Conservation (phyloP, 2,888 invertebrate genomes). For the Nymphalis c-album region DNA sequence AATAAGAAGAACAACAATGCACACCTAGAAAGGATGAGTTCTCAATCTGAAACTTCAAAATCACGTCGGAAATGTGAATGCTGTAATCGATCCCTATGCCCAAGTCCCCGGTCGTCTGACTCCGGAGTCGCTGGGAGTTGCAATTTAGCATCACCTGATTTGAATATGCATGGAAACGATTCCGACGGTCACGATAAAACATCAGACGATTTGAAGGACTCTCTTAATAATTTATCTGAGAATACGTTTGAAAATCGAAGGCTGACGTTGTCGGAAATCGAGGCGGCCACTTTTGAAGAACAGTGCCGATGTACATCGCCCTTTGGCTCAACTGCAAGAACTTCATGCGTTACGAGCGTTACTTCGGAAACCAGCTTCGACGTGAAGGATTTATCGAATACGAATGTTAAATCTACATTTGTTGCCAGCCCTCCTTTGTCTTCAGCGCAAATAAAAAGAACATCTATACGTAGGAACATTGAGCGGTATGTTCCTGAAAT, state of each 20-base stretch:
- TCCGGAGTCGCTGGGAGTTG: slow-evolving; percentile 93
- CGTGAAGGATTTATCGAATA: slow-evolving; percentile 77
- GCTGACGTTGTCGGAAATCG: slow-evolving; percentile 80
- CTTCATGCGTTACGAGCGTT: slow-evolving; percentile 82
- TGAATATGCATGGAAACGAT: slow-evolving; percentile 73
- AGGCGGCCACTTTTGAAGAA: slow-evolving; percentile 83
- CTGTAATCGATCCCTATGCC: slow-evolving; percentile 83
- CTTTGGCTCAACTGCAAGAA: slow-evolving; percentile 86
- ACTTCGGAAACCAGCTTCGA: slow-evolving; percentile 81
- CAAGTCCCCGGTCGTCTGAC: slow-evolving; percentile 88
- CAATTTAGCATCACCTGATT: slow-evolving; percentile 86
- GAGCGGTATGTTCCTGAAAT: slow-evolving; percentile 71
- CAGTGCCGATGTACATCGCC: slow-evolving; percentile 88
- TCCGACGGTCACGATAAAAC: slow-evolving; percentile 66
- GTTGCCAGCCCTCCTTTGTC: slow-evolving; percentile 70
- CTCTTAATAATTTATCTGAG: slow-evolving; percentile 58
- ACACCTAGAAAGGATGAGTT: slow-evolving; percentile 69
- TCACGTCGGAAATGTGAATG: slow-evolving; percentile 77
- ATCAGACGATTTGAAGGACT: slow-evolving; percentile 53
- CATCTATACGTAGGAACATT: slow-evolving; percentile 72
- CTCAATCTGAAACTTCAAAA: slow-evolving; percentile 69
- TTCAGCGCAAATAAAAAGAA: slow-evolving; percentile 75
- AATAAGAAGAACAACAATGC: slow-evolving; percentile 56
- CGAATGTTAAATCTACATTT: slow-evolving; percentile 77
- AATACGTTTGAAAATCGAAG: slow-evolving; percentile 62